Conservation (phyloP, 2,888 invertebrate genomes). For the Drosophila multiciliata region DNA sequence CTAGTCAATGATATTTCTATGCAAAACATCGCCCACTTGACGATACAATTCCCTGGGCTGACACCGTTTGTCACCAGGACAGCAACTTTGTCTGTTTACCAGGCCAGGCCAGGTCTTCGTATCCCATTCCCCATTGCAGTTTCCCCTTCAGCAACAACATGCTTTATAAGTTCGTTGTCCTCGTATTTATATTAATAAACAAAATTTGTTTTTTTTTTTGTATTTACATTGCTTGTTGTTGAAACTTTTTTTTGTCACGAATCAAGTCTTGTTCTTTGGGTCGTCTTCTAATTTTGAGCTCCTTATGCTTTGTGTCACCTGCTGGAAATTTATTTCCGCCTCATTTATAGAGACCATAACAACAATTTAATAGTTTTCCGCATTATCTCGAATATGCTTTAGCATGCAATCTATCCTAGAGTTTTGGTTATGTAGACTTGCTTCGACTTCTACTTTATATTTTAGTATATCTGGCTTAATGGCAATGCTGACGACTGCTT, state of each 20-base stretch:
- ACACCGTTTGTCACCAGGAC: constrained; percentile 83
- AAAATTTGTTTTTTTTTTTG: constrained; percentile 43
- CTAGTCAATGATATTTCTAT: constrained; percentile 60
- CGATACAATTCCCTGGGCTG: constrained; percentile 44
- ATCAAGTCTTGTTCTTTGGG: constrained; percentile 34
- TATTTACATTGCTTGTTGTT: constrained; percentile 50
- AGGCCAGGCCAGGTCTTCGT: constrained; percentile 14
- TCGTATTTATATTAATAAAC: constrained; percentile 80
- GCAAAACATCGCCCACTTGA: constrained; percentile 58
- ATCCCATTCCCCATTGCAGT: constrained; percentile 9
- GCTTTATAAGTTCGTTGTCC: constrained; percentile 70
- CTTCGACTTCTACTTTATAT: constrained; percentile 45
- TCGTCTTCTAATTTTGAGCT: constrained; percentile 58
- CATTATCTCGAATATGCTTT: constrained; percentile 48
- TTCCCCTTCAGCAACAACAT: constrained; percentile 43
- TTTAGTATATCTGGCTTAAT: constrained; percentile 27
- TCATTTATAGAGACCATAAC: constrained; percentile 41
- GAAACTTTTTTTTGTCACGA: constrained; percentile 75
- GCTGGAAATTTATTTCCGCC: constrained; percentile 14
- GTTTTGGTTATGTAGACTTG: constrained; percentile 3
- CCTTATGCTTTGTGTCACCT: constrained; percentile 58
- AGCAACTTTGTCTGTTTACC: constrained; percentile 55
- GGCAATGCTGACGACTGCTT: not conserved
- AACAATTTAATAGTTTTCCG: constrained; percentile 44
- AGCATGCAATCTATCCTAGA: constrained; percentile 59